Evolutionary conservation across 2,888 invertebrate species (phyloP), one percentile per base, ranked within the genome.

Genomic region (Cremastinae sp.): DNA sequence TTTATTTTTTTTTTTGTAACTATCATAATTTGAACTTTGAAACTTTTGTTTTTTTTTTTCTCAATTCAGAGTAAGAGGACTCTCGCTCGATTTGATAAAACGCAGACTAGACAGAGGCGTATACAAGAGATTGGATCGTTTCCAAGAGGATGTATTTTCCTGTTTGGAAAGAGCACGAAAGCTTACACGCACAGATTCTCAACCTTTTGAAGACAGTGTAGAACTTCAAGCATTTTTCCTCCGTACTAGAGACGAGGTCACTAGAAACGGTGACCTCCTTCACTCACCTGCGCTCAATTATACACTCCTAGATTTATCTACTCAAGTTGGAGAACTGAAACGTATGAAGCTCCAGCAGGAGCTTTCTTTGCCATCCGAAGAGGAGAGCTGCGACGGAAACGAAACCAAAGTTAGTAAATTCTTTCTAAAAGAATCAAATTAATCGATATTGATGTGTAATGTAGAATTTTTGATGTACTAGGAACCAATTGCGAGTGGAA

Each of bases 121-220:
- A 2, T 99, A 99, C 90, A 95, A 96, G 83, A 92, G 99, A 4
- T 91, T 99, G 78, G 99, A 99, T 89, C 93, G 95, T 69, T 99
- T 99, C 90, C 99, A 99, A 91, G 97, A 97, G 84, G 99, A 99
- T 87, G 94, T 99, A 87, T 99, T 99, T 88, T 93, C 95, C 38
- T 96, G 98, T 78, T 94, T 99, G 87, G 97, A 98, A 84, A 92
- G 96, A 82, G 98, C 98, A 0, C 93, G 99, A 1, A 94, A 94
- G 74, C 91, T 97, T 0, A 96, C 97, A 0, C 93, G 97, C 10
- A 95, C 96, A 0, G 98, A 98, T 91, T 98, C 98, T 1, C 97
- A 97, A 87, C 94, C 97, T 53, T 99, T 98, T 90, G 98, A 98
- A 87, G 99, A 99, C 90, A 95, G 98, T 0, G 94, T 97, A 34